Conservation (phyloP, 2,888 invertebrate genomes). For the Lagria hirta region DNA sequence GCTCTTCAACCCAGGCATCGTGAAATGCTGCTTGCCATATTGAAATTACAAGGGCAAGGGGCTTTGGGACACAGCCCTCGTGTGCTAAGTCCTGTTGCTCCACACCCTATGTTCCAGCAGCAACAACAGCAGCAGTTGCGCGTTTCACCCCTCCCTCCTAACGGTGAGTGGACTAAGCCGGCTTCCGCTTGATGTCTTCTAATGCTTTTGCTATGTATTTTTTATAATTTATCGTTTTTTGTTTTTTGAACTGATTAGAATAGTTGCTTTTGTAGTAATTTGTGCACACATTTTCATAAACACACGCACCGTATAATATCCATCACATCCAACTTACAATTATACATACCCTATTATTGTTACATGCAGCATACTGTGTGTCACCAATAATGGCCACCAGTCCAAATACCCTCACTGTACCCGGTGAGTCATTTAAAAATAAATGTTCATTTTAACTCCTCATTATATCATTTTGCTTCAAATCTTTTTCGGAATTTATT, state of each 20-base stretch:
- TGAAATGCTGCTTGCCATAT: constrained; percentile 68
- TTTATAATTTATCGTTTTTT: no score
- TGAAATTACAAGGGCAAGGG: constrained; percentile 57
- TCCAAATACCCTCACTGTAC: constrained; percentile 66
- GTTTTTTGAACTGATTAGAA: no score
- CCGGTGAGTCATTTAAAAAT: constrained; percentile 59
- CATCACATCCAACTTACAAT: constrained; percentile 2
- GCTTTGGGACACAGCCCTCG: constrained; percentile 48
- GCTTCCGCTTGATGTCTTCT: constrained; percentile 11
- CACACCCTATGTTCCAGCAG: constrained; percentile 51
- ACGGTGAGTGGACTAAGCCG: constrained; percentile 54
- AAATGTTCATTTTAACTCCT: constrained; percentile 7
- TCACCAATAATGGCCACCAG: constrained; percentile 69
- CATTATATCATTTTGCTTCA: constrained; percentile 1
- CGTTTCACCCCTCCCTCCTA: constrained; percentile 65
- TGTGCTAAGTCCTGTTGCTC: constrained; percentile 52
- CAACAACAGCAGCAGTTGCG: constrained; percentile 57
- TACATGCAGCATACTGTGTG: constrained; percentile 73
- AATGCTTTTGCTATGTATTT: constrained; percentile 20
- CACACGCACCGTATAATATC: no score
- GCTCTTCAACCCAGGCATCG: constrained; percentile 73
- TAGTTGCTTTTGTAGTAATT: constrained; percentile 3
- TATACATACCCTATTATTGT: constrained; percentile 28
- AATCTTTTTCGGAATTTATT: background rate
- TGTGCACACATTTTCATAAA: no score